Percentiles rank a stretch among this genome's conserved stretches.
Conservation (phyloP, 2,797 vertebrate genomes). For the Gastrophryne carolinensis region DNA sequence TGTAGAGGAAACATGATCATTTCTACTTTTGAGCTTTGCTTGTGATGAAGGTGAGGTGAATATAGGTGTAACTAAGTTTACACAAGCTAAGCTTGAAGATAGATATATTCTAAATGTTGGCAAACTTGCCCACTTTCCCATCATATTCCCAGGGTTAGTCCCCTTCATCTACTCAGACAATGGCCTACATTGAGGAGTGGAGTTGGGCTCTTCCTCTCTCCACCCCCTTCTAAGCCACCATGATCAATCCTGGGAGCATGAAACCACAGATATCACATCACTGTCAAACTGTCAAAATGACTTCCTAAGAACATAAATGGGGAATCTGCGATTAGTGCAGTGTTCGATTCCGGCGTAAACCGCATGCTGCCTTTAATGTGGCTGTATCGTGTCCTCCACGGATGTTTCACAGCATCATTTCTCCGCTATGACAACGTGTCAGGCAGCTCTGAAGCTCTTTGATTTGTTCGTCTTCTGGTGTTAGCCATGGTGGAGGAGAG, state of each 20-base stretch:
- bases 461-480: slow-evolving; percentile 11
- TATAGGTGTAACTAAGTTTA: too few relatives aligned
- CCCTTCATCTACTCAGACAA: neutral
- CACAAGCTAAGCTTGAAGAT: too few relatives aligned
- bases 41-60: too few relatives aligned
- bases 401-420: slow-evolving; percentile 23
- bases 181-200: neutral
- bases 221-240: neutral
- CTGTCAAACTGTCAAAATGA: slow-evolving; percentile 9
- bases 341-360: neutral
- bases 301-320: neutral
- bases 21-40: too few relatives aligned
- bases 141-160: too few relatives aligned
- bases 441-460: slow-evolving; percentile 15
- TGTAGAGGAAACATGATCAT: too few relatives aligned
- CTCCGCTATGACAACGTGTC: slow-evolving; percentile 12
- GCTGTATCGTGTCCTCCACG: neutral
- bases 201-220: neutral
- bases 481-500: neutral
- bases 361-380: slow-evolving; percentile 12
- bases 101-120: too few relatives aligned
- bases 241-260: neutral
- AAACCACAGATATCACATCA: slow-evolving; percentile 32
- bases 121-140: too few relatives aligned
- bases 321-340: slow-evolving; percentile 26